phyloP scores from a whole-genome alignment of 23 tunicate species.

The Halocynthia roretzi region DNA sequence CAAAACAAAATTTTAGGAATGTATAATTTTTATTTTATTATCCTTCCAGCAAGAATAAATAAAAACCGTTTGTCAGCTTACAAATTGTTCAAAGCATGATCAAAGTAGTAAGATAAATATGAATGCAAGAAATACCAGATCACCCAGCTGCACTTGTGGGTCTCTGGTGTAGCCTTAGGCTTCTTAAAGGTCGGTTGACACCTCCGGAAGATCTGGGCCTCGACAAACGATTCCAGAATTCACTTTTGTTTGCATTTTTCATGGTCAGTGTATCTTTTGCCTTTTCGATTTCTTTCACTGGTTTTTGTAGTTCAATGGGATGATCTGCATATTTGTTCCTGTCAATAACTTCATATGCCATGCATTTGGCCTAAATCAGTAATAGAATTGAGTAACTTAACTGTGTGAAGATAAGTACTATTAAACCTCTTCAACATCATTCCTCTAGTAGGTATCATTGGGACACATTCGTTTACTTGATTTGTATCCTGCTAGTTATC shows the following conservation, averaged over 20 bases:
- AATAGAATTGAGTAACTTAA: too few species aligned
- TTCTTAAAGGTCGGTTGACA: neutral
- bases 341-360: conserved; percentile 36
- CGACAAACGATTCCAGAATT: conserved; percentile 35
- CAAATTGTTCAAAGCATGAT: neutral
- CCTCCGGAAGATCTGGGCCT: conserved; percentile 19
- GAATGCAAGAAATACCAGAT: neutral
- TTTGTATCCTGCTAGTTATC: too few species aligned
- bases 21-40: too few species aligned
- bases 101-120: neutral
- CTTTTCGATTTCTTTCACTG: neutral
- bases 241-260: conserved; percentile 18
- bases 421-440: too few species aligned
- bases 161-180: neutral
- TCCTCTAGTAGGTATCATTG: too few species aligned
- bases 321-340: conserved; percentile 11
- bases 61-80: neutral
- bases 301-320: conserved; percentile 1
- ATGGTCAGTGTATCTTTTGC: conserved; percentile 3
- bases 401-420: too few species aligned
- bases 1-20: too few species aligned
- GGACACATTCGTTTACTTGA: too few species aligned
- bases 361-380: conserved; percentile 38
- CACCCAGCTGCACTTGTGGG: conserved; percentile 14
- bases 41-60: neutral